These are phyloP conservation scores for Kuschelorhynchus macadamiae DNA, from an alignment of 2,888 invertebrate species.

Conservation along the genomic window DNA sequence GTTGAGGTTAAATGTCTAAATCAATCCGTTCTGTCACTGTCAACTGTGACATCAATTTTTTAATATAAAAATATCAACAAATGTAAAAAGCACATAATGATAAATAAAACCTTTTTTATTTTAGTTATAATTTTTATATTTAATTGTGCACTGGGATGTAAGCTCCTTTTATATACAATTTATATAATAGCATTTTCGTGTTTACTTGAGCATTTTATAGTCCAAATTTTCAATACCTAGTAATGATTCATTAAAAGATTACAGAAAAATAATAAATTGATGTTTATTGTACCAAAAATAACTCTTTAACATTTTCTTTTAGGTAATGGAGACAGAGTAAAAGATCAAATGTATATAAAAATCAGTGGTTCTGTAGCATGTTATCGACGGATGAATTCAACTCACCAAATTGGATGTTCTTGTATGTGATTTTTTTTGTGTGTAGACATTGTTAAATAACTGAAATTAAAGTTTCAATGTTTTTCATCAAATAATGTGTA, in stretches of 20 bases:
- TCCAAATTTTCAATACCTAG: too few species aligned
- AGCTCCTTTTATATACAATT: background rate
- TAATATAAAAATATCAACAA: conserved; percentile 27
- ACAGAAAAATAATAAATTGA: background rate
- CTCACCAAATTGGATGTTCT: conserved; percentile 95
- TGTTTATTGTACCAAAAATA: too few species aligned
- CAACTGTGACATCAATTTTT: too few species aligned
- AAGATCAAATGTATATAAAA: conserved; percentile 84
- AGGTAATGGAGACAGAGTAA: conserved; percentile 76
- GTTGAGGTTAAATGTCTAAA: too few species aligned
- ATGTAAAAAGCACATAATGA: conserved; percentile 25
- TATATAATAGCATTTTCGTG: background rate
- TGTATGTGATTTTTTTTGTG: conserved; percentile 75
- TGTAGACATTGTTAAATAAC: too few species aligned
- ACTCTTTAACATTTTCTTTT: conserved; percentile 43
- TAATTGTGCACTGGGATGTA: conserved; percentile 10
- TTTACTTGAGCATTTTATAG: too few species aligned
- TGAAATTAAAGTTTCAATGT: background rate
- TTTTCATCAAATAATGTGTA: background rate
- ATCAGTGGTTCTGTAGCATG: conserved; percentile 84
- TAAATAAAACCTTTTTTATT: conserved; percentile 10
- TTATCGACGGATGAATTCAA: conserved; percentile 92
- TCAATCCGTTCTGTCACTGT: too few species aligned
- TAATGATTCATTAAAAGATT: background rate
- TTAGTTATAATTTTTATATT: conserved; percentile 14